Conservation (phyloP, 2,113 vertebrate species). For the Onychostoma macrolepis region DNA sequence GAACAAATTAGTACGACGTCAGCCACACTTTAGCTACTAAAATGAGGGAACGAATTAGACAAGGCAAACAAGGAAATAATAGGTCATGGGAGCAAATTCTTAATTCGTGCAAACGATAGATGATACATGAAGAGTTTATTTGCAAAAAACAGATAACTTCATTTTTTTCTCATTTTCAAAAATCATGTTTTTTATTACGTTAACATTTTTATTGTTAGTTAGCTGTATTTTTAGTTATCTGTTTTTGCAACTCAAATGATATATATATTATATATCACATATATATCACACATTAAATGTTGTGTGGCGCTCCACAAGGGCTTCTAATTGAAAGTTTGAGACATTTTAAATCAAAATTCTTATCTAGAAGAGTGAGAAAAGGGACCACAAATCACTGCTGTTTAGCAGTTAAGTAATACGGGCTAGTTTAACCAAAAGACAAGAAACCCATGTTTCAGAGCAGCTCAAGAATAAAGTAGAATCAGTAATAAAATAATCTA, state of each 20-base stretch:
- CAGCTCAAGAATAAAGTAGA: not conserved
- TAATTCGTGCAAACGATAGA: not conserved
- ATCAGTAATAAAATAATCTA: slow-evolving; percentile 24
- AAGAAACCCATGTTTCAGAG: slow-evolving; percentile 1
- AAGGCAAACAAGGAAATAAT: too few species aligned
- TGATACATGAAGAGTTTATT: too few species aligned
- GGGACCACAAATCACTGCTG: not conserved
- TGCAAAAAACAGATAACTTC: too few species aligned
- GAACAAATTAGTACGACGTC: not conserved
- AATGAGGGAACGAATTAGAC: not conserved
- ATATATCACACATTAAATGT: too few species aligned
- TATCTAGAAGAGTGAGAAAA: not conserved
- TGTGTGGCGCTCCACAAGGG: not conserved
- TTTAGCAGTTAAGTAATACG: not conserved
- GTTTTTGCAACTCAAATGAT: too few species aligned
- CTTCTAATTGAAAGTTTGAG: not conserved
- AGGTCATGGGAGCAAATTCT: not conserved
- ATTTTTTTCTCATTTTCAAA: too few species aligned
- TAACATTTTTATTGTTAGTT: too few species aligned
- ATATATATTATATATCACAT: too few species aligned
- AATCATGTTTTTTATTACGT: too few species aligned
- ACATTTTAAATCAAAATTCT: not conserved
- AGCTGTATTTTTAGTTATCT: too few species aligned
- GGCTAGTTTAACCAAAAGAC: not conserved
- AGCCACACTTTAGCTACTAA: not conserved